phyloP scores from a whole-genome alignment of 2,797 vertebrate genomes.

The Psittacula derbiana region DNA sequence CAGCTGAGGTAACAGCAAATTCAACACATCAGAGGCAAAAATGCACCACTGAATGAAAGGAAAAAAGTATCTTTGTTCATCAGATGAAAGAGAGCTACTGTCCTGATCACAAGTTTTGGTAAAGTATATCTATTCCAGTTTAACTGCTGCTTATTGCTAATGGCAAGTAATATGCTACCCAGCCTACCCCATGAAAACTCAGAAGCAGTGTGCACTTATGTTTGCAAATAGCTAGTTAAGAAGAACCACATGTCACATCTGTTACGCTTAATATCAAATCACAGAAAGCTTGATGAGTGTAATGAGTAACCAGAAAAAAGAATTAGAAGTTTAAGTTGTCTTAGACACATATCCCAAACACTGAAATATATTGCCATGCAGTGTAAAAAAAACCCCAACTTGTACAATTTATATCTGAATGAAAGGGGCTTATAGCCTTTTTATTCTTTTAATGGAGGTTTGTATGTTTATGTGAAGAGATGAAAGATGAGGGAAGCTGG shows the following conservation, averaged over 20 bases:
- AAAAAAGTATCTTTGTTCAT: background rate
- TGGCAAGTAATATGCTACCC: background rate
- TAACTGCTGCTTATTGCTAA: background rate
- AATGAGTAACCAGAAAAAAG: conserved; percentile 20
- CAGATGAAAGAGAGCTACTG: background rate
- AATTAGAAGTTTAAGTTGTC: background rate
- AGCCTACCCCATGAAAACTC: background rate
- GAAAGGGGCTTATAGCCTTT: background rate
- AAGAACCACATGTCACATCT: conserved; percentile 12
- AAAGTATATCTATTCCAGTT: background rate
- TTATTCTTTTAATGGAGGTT: conserved; percentile 3
- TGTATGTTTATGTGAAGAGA: background rate
- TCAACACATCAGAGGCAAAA: background rate
- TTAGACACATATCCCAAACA: background rate
- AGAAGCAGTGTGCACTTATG: background rate
- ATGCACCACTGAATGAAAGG: background rate
- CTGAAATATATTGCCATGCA: background rate
- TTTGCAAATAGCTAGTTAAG: background rate
- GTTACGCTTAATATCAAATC: background rate
- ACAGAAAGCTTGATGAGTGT: background rate
- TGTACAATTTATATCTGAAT: background rate
- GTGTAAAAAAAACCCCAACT: background rate
- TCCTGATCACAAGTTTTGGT: background rate
- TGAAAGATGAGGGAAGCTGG: background rate
- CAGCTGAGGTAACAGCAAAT: background rate